Evolutionary conservation across 2,888 invertebrate genomes (phyloP).

Genomic region (Ichneumoninae sp.): DNA sequence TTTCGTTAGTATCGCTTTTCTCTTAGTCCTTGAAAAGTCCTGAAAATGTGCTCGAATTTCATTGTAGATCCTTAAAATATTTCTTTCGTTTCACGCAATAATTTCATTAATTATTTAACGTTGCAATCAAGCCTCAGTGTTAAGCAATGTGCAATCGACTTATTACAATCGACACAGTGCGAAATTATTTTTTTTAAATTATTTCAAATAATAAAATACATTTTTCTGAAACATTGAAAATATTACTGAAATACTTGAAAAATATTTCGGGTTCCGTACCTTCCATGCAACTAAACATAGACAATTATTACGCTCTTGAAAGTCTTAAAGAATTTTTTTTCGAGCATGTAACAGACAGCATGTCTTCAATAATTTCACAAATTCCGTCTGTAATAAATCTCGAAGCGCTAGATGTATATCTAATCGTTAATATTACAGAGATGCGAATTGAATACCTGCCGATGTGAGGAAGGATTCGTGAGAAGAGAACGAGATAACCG

Average conservation of each 20-base stretch:
- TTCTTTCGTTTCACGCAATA: no score
- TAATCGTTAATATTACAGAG: neutral
- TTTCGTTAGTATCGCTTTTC: neutral
- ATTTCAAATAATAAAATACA: no score
- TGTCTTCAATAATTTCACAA: neutral
- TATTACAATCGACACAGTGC: no score
- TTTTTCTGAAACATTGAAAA: no score
- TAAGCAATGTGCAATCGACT: no score
- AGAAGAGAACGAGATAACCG: conserved; percentile 20
- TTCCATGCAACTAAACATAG: neutral
- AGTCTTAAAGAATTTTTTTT: no score
- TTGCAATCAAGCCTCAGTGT: no score
- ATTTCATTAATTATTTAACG: no score
- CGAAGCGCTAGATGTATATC: neutral
- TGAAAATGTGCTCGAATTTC: neutral
- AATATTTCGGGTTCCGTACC: no score
- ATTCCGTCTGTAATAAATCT: neutral
- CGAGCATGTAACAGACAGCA: neutral
- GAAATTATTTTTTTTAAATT: no score
- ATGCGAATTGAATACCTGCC: conserved; percentile 14
- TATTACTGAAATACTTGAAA: no score
- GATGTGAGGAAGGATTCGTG: conserved; percentile 6
- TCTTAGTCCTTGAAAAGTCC: neutral
- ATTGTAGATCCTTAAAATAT: no score
- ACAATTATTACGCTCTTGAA: neutral